Evolutionary conservation across 2,888 invertebrate species (phyloP).

Genomic region (Venusia cambrica): DNA sequence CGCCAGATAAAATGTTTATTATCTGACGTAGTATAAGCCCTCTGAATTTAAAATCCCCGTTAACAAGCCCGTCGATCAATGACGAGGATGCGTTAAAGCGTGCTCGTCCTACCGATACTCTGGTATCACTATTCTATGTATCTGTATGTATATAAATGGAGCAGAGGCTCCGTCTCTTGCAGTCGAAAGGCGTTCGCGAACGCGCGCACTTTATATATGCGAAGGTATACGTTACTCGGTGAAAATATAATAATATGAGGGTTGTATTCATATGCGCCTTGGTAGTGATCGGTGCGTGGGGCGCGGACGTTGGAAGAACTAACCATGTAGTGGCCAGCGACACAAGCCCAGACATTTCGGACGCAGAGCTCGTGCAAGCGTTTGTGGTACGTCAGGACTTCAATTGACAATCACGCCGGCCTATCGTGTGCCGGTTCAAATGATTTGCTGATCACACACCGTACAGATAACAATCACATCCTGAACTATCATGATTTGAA

Average conservation of each 20-base stretch:
- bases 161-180: conserved; percentile 58
- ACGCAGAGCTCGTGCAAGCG: conserved; percentile 54
- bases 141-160: conserved; percentile 75
- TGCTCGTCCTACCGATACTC: conserved; percentile 44
- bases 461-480: conserved; percentile 8
- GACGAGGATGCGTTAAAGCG: conserved; percentile 11
- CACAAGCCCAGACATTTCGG: conserved; percentile 39
- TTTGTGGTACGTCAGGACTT: conserved; percentile 60
- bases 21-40: no score
- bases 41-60: conserved; percentile 1
- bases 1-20: neutral
- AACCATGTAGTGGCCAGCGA: conserved; percentile 37
- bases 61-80: conserved; percentile 6
- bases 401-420: conserved; percentile 32
- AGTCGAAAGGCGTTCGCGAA: conserved; percentile 69
- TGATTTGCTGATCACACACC: conserved; percentile 12
- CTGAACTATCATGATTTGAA: conserved; percentile 1
- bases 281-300: conserved; percentile 39
- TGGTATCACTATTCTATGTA: conserved; percentile 55
- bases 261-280: conserved; percentile 39
- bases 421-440: conserved; percentile 12
- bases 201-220: conserved; percentile 54
- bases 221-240: conserved; percentile 39
- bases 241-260: conserved; percentile 44
- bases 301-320: conserved; percentile 33